Evolutionary conservation across 2,797 vertebrate genomes (phyloP).

Genomic region (Semotilus atromaculatus): DNA sequence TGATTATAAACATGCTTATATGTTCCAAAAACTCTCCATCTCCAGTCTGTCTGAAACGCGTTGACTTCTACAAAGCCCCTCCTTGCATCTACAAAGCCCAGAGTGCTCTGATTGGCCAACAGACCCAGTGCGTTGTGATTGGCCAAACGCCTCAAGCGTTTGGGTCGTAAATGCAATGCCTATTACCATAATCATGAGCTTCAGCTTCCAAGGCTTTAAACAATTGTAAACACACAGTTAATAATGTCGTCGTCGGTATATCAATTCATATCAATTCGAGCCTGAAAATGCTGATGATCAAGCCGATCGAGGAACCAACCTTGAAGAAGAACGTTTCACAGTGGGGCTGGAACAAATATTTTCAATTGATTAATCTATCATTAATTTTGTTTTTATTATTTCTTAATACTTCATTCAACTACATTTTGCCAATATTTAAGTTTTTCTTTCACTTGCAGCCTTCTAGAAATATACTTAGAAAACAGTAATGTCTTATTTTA

Average conservation of each 20-base stretch:
- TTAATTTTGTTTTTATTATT: no score
- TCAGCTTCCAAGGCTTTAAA: not conserved
- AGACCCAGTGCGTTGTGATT: no score
- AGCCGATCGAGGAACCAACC: no score
- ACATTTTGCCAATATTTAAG: not conserved
- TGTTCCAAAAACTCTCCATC: not conserved
- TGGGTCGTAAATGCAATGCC: not conserved
- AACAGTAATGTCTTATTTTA: not conserved
- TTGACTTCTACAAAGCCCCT: not conserved
- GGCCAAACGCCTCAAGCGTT: no score
- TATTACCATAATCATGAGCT: not conserved
- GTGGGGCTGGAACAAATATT: no score
- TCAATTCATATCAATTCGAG: not conserved
- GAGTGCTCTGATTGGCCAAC: not conserved
- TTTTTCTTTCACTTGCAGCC: not conserved
- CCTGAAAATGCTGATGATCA: no score
- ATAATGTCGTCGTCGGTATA: not conserved
- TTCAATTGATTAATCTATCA: no score
- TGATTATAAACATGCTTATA: not conserved
- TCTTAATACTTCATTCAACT: not conserved
- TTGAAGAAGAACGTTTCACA: no score
- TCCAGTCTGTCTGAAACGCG: not conserved
- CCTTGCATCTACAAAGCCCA: no score
- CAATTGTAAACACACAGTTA: not conserved
- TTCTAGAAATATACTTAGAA: not conserved